Percentiles rank a stretch among this genome's conserved stretches.
Evolutionary conservation across 2,113 vertebrate species (phyloP).

Genomic region (Mellivora capensis): DNA sequence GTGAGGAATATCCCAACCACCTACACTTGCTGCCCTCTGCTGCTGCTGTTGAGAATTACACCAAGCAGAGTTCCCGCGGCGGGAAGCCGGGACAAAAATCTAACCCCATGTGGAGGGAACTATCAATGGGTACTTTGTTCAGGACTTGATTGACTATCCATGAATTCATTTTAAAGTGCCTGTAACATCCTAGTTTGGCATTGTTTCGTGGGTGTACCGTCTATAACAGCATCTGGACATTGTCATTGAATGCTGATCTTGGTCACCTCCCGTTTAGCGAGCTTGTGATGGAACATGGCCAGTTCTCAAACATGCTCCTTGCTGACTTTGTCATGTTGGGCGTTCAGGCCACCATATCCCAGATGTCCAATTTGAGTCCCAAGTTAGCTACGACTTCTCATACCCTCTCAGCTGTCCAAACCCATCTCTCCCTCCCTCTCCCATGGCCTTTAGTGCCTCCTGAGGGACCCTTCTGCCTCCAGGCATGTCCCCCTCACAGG

Average conservation of each 20-base stretch:
- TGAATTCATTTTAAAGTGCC: background rate
- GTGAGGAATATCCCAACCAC: background rate
- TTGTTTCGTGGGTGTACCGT: background rate
- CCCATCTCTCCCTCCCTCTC: background rate
- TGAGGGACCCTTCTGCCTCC: background rate
- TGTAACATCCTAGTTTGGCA: background rate
- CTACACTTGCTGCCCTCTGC: constrained; percentile 77
- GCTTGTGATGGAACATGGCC: rapidly evolving
- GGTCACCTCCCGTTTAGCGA: background rate
- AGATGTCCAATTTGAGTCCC: background rate
- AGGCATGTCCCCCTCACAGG: background rate
- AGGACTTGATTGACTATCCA: background rate
- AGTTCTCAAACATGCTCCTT: background rate
- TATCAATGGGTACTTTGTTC: background rate
- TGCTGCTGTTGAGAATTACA: constrained; percentile 39
- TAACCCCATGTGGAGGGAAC: rapidly evolving
- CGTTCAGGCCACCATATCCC: background rate
- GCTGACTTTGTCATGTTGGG: background rate
- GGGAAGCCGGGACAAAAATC: background rate
- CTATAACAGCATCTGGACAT: background rate
- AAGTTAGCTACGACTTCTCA: background rate
- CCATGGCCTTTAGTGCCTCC: background rate
- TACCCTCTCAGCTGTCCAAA: background rate
- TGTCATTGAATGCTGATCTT: background rate
- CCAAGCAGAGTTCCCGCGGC: rapidly evolving